phyloP scores from a whole-genome alignment of 2,888 invertebrate genomes.

The Sphaerophoria taeniata region DNA sequence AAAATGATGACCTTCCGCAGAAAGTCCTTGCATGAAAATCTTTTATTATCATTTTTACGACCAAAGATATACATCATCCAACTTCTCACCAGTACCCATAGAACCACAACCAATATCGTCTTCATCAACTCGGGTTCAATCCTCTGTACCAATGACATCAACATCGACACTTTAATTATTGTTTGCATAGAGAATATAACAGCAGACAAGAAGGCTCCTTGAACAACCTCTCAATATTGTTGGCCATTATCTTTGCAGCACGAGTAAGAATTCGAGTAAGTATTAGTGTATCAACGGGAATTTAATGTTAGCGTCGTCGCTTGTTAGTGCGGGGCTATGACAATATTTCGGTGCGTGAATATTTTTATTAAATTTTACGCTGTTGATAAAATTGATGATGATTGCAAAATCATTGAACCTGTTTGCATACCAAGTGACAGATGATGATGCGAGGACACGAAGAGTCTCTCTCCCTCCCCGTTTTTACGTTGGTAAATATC shows the following conservation, averaged over 20 bases:
- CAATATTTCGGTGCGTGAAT: slow-evolving; percentile 65
- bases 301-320: too few relatives aligned
- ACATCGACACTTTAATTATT: slow-evolving; percentile 14
- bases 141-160: slow-evolving; percentile 1
- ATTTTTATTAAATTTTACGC: slow-evolving; percentile 57
- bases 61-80: not conserved
- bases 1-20: slow-evolving; percentile 1
- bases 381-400: slow-evolving; percentile 63
- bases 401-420: slow-evolving; percentile 69
- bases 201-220: slow-evolving; percentile 19
- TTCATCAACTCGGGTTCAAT: slow-evolving; percentile 14
- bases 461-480: not conserved
- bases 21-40: not conserved
- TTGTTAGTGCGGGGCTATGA: slow-evolving; percentile 7
- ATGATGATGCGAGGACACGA: slow-evolving; percentile 37
- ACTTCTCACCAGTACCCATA: not conserved
- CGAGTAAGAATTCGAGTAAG: too few relatives aligned
- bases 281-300: not conserved
- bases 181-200: slow-evolving; percentile 19
- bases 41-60: slow-evolving; percentile 13
- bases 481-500: too few relatives aligned
- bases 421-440: slow-evolving; percentile 69
- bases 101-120: slow-evolving; percentile 21
- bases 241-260: slow-evolving; percentile 15
- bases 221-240: slow-evolving; percentile 48